Evolutionary conservation across 2,888 invertebrate genomes (phyloP), one percentile per base, ranked within the genome.

Genomic region (Sarcophaga variegata): DNA sequence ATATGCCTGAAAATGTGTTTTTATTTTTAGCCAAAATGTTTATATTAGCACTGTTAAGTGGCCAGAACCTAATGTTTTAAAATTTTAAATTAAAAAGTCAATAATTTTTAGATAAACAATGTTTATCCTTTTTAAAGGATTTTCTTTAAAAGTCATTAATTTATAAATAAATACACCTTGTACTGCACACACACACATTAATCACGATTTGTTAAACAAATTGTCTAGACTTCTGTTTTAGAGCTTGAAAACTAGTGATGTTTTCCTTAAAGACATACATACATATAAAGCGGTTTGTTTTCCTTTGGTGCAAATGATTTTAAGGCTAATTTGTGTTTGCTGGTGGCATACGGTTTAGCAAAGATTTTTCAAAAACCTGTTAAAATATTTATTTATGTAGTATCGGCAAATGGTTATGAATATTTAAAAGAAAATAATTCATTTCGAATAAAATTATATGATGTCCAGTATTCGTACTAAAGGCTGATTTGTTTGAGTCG

Each of bases 1-100:
- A 74, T 81, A 74, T 83, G 14, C 64, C 86, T 75, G 74, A 69
- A 81, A 86, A 86, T 86, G 62, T 86, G 86, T 83, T 86, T 86
- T 62, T 60, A 49, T 64, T 75, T 67, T 78, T 25, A 62, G 63
- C 62, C 78, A 79, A 84, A 87, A 81, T 84, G 81, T 87, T 87
- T 81, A 87, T 81, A 87, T 83, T 83, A 62, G 60, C 66, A 37
- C 71, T 59, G 47, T 14, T 81, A 87, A 87, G 78, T 87, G 78
- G 59, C 78, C 81, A 66, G 62, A 71, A 78, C 70, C 49, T 72
- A 11, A 64, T 66, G 17, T 14, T 27, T 66, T 12, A 49, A 74
- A 6, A 6, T 60, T 5, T 14, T 1, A n/a, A 62, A 25, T 3
- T 17, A 64, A 70, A 83, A 79, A 74, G 69, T 82, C 77, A 83